Evolutionary conservation across 2,797 vertebrate genomes (phyloP).

Genomic region (Darevskia nairensis): DNA sequence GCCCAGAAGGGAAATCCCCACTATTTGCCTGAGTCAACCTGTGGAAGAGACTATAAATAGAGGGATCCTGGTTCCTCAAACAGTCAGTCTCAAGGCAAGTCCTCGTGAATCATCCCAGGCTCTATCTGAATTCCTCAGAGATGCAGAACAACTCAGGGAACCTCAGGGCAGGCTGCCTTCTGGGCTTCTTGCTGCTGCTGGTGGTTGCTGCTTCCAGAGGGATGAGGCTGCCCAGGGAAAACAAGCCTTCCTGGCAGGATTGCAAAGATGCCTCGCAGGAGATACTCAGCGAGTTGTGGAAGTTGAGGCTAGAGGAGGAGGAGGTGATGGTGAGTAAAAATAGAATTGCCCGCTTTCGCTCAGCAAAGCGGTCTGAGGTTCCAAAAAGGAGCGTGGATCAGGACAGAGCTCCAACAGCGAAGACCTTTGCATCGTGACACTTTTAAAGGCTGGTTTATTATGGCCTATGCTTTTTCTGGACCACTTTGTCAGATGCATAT

Average conservation of each 20-base stretch:
- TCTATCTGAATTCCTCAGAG: not conserved
- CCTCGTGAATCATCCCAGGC: not conserved
- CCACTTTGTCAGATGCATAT: not conserved
- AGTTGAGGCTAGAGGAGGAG: not conserved
- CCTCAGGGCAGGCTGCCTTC: not conserved
- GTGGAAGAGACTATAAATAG: constrained; percentile 31
- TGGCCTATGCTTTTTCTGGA: not conserved
- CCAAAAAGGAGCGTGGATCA: constrained; percentile 21
- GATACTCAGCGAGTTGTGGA: not conserved
- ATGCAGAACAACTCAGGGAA: not conserved
- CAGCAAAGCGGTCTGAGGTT: not conserved
- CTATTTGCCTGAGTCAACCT: constrained; percentile 74
- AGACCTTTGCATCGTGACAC: not conserved
- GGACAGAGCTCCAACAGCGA: not conserved
- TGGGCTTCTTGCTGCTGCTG: not conserved
- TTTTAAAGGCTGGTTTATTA: not conserved
- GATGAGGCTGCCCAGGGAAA: not conserved
- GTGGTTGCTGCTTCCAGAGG: not conserved
- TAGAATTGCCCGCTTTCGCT: constrained; percentile 36
- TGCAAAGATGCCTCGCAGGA: not conserved
- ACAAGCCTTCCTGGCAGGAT: not conserved
- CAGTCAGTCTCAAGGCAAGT: not conserved
- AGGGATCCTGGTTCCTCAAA: constrained; percentile 15
- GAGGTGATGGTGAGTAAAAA: constrained; percentile 23
- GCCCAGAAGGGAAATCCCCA: constrained; percentile 73